Evolutionary conservation across 2,797 vertebrate species (phyloP).

Genomic region (Adelosebastes latens): DNA sequence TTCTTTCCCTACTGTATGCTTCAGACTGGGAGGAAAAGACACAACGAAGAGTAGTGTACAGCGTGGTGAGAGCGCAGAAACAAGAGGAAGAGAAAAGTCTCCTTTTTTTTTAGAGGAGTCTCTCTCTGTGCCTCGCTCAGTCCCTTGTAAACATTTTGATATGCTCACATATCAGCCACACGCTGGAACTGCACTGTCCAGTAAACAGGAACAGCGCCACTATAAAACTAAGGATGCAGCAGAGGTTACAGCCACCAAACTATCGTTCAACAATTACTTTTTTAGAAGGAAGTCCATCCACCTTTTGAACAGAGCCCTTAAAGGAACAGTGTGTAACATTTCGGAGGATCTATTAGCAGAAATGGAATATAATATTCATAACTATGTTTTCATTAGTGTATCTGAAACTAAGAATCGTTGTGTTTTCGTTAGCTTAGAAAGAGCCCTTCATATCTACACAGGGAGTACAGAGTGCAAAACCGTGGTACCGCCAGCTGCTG

Average conservation of each 20-base stretch:
- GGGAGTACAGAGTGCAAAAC: too few relatives aligned
- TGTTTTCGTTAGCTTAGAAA: too few relatives aligned
- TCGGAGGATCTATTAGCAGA: too few relatives aligned
- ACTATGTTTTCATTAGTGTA: too few relatives aligned
- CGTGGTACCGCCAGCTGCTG: too few relatives aligned
- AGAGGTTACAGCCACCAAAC: not conserved
- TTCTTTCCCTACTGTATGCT: slow-evolving; percentile 48
- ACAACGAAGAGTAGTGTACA: slow-evolving; percentile 29
- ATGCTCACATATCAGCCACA: slow-evolving; percentile 34
- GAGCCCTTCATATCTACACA: too few relatives aligned
- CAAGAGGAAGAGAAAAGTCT: not conserved
- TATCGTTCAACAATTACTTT: not conserved
- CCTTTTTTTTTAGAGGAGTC: not conserved
- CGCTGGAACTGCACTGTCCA: not conserved
- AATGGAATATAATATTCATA: too few relatives aligned
- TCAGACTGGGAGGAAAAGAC: slow-evolving; percentile 40
- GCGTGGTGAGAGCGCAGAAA: not conserved
- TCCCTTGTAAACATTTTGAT: slow-evolving; percentile 64
- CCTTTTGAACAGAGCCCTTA: not conserved
- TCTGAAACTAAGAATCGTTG: too few relatives aligned
- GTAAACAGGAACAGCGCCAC: not conserved
- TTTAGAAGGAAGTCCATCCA: not conserved
- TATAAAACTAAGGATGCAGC: slow-evolving; percentile 4
- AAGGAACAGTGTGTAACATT: too few relatives aligned
- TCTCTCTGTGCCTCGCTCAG: slow-evolving; percentile 25